Evolutionary conservation across 1,140 invertebrate species (phyloP).

Genomic region (Lucilia cuprina): DNA sequence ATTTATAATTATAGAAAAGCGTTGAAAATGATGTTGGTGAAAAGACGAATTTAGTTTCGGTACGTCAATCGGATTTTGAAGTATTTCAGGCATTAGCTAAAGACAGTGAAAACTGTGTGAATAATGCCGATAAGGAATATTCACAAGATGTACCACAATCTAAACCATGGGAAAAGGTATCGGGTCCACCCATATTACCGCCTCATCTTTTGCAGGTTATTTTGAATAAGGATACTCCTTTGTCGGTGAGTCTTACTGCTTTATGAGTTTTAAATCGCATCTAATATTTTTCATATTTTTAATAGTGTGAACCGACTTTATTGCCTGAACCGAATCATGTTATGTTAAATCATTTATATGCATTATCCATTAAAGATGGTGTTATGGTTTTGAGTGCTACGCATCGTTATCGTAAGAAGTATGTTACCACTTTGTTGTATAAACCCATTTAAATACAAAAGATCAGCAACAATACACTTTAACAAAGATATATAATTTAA

Average conservation of each 20-base stretch:
- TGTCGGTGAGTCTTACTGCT: constrained; percentile 71
- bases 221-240: constrained; percentile 96
- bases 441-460: constrained; percentile 84
- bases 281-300: constrained; percentile 11
- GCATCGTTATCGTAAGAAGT: constrained; percentile 97
- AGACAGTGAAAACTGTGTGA: constrained; percentile 81
- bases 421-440: constrained; percentile 98
- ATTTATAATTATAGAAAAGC: constrained; percentile 72
- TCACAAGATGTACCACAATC: constrained; percentile 87
- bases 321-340: constrained; percentile 99
- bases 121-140: constrained; percentile 81
- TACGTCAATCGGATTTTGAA: constrained; percentile 95
- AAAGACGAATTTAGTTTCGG: constrained; percentile 90
- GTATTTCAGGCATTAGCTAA: constrained; percentile 96
- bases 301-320: constrained; percentile 94
- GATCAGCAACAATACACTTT: no score
- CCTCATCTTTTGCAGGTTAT: constrained; percentile 98
- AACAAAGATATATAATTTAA: no score
- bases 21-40: constrained; percentile 86
- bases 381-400: constrained; percentile 99
- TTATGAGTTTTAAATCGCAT: neutral
- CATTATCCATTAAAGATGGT: constrained; percentile 98
- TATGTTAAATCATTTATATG: constrained; percentile 99
- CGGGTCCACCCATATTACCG: constrained; percentile 95
- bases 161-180: constrained; percentile 90